Evolutionary conservation across 2,797 vertebrate species (phyloP), one percentile per base, ranked within the genome.

Genomic region (Gymnocypris eckloni): DNA sequence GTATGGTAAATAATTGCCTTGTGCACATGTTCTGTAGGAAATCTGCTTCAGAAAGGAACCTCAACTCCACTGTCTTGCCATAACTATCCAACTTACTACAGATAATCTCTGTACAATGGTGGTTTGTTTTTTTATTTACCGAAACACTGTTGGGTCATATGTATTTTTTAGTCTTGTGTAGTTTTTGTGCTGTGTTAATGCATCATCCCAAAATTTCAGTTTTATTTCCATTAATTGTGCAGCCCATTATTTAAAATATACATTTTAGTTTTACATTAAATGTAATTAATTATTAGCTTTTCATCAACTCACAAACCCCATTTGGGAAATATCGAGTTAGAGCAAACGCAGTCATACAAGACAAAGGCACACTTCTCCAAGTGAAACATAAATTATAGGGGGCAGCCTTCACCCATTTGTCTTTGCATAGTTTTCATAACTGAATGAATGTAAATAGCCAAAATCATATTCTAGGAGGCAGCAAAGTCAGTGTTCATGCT

Each of bases 371-470:
- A 45, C 52, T 82, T 18, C 28, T 71, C n/a, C 20, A 84, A 43
- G 37, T 10, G 1, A n/a, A 22, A 54, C n/a, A 45, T 28, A 28
- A 56, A 33, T 64, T n/a, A n/a, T 20, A 70, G 8, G 33, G 9
- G 77, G 64, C 59, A 70, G 10, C 39, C 10, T 66, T 54, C 76
- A 69, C 41, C 45, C 1, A 59, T 50, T 50, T 70, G 41, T 70
- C 59, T 81, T 70, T 67, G 33, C 50, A 56, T 20, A 75, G 86
- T 50, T 84, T 79, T 33, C 70, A 81, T 28, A 52, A 81, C 37
- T 54, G 39, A 33, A 39, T 28, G 33, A 75, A 54, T 37, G 56
- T 73, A 67, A 79, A 88, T 67, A 83, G 9, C 50, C 67, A 69
- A 81, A 78, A 69, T 79, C 83, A 79, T 76, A 78, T 72, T 76